A percentile compares a stretch with the other conserved stretches of the same genome.
Conservation (phyloP, 2,797 vertebrate genomes). For the Cossypha niveicapilla region DNA sequence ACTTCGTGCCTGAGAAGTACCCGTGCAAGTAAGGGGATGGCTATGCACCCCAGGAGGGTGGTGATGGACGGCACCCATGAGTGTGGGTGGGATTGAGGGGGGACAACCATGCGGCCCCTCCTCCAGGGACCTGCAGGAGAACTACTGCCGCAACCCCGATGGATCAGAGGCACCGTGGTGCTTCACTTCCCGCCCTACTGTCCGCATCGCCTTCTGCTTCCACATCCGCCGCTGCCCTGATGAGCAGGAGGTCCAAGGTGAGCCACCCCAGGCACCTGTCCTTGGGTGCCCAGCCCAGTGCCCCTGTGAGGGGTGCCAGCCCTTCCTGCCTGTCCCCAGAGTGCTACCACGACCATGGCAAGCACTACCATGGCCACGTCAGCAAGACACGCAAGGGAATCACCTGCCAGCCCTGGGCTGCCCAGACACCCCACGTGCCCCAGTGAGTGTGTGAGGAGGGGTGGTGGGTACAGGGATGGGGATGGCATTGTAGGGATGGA, state of each 20-base stretch:
- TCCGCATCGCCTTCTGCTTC: slow-evolving; percentile 89
- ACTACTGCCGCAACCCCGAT: slow-evolving; percentile 95
- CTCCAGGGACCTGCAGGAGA: slow-evolving; percentile 88
- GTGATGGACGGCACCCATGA: not conserved
- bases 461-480: accelerated
- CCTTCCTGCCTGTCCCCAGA: slow-evolving; percentile 24
- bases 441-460: slow-evolving; percentile 70
- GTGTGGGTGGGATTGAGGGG: not conserved
- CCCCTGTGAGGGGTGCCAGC: not conserved
- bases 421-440: slow-evolving; percentile 81
- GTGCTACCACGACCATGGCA: slow-evolving; percentile 85
- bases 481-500: not conserved
- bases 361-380: slow-evolving; percentile 84
- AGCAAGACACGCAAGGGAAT: slow-evolving; percentile 93
- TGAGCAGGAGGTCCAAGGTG: slow-evolving; percentile 86
- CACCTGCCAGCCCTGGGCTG: slow-evolving; percentile 89
- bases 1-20: slow-evolving; percentile 87
- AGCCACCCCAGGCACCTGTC: not conserved
- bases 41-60: accelerated
- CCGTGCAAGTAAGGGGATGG: slow-evolving; percentile 88
- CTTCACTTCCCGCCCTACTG: slow-evolving; percentile 81
- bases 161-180: slow-evolving; percentile 97
- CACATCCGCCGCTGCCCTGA: slow-evolving; percentile 92
- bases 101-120: accelerated
- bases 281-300: accelerated